Evolutionary conservation across 2,888 invertebrate species (phyloP).

Genomic region (Clitarchus hookeri): DNA sequence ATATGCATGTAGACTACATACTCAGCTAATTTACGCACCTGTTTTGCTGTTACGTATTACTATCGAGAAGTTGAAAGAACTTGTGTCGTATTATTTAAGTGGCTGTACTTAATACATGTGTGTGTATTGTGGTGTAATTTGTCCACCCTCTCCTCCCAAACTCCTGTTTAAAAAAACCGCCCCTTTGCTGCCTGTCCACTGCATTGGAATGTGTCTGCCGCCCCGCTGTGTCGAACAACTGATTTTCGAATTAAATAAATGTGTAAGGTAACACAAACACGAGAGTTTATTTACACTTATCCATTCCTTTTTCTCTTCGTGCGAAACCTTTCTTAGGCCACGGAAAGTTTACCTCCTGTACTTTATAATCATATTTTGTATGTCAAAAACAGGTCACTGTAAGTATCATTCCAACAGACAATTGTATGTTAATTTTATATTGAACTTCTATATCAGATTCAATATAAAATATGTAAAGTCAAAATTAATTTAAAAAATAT

Average conservation of each 20-base stretch:
- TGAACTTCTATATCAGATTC: too few relatives aligned
- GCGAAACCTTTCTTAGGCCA: too few relatives aligned
- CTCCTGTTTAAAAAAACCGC: background rate
- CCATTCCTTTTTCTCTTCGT: too few relatives aligned
- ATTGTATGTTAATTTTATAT: too few relatives aligned
- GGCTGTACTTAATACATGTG: background rate
- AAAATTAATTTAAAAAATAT: too few relatives aligned
- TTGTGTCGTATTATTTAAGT: background rate
- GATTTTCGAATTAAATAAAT: background rate
- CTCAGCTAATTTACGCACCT: background rate
- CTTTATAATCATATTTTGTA: too few relatives aligned
- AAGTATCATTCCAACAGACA: too few relatives aligned
- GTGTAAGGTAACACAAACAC: background rate
- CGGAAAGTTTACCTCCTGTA: too few relatives aligned
- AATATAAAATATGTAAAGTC: too few relatives aligned
- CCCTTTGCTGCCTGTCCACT: background rate
- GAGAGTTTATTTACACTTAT: background rate
- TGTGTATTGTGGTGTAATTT: background rate
- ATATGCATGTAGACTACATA: background rate
- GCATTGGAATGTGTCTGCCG: background rate
- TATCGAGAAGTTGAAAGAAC: background rate
- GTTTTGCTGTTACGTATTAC: background rate
- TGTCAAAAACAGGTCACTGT: too few relatives aligned
- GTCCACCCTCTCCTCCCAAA: background rate
- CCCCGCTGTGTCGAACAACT: background rate